Conservation (phyloP, 2,888 invertebrate genomes). For the Theretra japonica region DNA sequence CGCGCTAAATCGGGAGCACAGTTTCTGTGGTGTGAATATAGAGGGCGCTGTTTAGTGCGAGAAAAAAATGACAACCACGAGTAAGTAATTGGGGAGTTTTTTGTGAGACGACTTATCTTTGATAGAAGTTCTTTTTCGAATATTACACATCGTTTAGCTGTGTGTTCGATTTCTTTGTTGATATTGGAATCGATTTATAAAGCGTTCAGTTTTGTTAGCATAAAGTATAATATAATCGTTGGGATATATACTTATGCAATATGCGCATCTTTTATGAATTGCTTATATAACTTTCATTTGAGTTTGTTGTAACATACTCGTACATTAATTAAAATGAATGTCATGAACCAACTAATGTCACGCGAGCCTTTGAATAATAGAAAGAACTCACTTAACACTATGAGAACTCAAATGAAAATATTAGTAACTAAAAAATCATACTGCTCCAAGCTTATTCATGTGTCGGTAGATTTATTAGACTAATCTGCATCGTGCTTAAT, state of each 20-base stretch:
- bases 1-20: not conserved
- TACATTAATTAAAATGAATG: no score
- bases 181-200: constrained; percentile 26
- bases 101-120: constrained; percentile 65
- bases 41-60: constrained; percentile 28
- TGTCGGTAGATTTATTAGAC: no score
- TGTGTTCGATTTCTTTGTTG: constrained; percentile 35
- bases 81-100: constrained; percentile 42
- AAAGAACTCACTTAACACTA: no score
- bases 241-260: not conserved
- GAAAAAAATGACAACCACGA: constrained; percentile 34
- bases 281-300: no score
- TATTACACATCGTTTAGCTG: constrained; percentile 68
- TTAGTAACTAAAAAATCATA: no score
- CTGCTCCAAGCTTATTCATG: no score
- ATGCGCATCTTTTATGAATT: no score
- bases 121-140: constrained; percentile 64
- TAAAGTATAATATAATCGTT: constrained; percentile 10
- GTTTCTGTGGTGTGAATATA: not conserved
- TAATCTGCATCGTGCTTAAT: no score
- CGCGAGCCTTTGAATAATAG: no score
- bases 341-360: no score
- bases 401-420: no score
- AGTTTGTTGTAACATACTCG: no score
- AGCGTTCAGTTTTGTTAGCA: constrained; percentile 12